Evolutionary conservation across 1,140 invertebrate species (phyloP), one percentile per base, ranked within the genome.

Genomic region (Rhopalosiphum padi): DNA sequence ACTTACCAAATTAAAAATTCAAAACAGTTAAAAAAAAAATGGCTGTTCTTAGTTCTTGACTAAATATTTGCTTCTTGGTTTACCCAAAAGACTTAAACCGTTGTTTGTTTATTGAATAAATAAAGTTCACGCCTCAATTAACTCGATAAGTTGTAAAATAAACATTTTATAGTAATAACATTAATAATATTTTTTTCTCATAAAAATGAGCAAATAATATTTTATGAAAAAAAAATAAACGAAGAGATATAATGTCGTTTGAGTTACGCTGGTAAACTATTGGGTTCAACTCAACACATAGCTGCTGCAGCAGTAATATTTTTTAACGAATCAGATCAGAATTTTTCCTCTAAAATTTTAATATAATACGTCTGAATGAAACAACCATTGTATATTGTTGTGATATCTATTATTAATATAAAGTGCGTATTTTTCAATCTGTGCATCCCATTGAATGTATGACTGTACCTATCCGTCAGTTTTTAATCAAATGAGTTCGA

Each of bases 111-210:
- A 15, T 77, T n/a, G 0, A 18, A 5, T n/a, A n/a, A n/a, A n/a
- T 77, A 30, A 77, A n/a, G 60, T 77, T 77, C 18, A n/a, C 18
- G 30, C 30, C 30, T 77, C 30, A 77, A 77, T 77, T 77, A 77
- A 15, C 30, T 77, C 60, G n/a, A 77, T 77, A 35, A 77, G 15
- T 77, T 77, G n/a, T n/a, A n/a, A n/a, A 77, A 35, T 77, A 77
- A 77, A 77, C 60, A 77, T 77, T 77, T 77, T 77, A 18, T 77
- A 77, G 60, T 68, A 77, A n/a, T 77, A 77, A 77, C 15, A 77
- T 51, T 51, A 51, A 18, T 48, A 48, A 21, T 18, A 1, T 11
- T 68, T 68, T 68, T 68, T 68, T 68, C 15, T n/a, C 55, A 77
- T n/a, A 77, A 77, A n/a, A 5, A 35, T 18, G 5, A 77, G 30